These are phyloP conservation scores for Cecidostiba fungosa DNA, from an alignment of 2,888 invertebrate genomes.

Conservation along the genomic window DNA sequence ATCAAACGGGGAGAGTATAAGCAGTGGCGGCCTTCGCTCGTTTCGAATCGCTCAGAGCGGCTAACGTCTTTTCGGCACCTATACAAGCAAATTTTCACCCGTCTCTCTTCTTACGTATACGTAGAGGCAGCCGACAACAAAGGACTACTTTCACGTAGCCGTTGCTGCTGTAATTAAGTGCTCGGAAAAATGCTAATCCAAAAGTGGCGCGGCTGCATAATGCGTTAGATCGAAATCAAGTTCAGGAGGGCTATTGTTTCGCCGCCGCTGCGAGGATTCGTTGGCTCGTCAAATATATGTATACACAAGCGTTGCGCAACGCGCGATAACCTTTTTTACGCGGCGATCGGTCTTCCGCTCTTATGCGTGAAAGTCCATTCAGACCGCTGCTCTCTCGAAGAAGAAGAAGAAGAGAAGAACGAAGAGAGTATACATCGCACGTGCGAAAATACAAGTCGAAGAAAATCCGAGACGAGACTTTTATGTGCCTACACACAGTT, in stretches of 20 bases:
- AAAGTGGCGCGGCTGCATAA: neutral
- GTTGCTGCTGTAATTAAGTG: constrained; percentile 30
- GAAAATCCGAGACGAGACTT: no score
- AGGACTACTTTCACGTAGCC: constrained; percentile 47
- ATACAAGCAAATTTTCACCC: neutral
- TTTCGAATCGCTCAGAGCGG: neutral
- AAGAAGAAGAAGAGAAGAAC: no score
- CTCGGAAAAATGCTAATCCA: constrained; percentile 13
- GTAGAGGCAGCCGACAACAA: neutral
- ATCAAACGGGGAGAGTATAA: constrained; percentile 5
- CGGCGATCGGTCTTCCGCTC: neutral
- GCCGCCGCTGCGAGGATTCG: neutral
- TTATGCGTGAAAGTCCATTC: constrained; percentile 6
- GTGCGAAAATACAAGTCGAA: no score
- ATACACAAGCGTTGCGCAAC: no score
- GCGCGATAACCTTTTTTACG: neutral
- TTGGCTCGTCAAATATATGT: no score
- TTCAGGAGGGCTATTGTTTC: constrained; percentile 29
- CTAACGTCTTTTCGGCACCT: neutral
- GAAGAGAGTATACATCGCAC: no score
- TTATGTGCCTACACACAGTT: no score
- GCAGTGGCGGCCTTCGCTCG: neutral
- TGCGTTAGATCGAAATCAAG: constrained; percentile 43
- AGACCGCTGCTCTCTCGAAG: no score
- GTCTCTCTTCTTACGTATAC: neutral